Conservation (phyloP, 2,797 vertebrate genomes). For the Tapera naevia region DNA sequence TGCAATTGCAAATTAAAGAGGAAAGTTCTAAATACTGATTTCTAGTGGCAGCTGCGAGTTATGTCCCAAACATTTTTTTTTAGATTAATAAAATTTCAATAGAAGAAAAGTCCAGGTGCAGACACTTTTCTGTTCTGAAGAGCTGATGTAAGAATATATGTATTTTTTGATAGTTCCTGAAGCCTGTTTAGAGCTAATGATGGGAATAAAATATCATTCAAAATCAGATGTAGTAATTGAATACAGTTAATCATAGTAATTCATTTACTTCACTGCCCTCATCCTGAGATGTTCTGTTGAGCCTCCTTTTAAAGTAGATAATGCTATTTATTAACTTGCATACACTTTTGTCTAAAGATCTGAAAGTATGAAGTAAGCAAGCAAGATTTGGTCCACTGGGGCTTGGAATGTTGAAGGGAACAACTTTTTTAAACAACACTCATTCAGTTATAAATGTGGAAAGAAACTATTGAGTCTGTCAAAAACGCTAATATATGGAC, state of each 20-base stretch:
- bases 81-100: neutral
- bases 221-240: slow-evolving; percentile 3
- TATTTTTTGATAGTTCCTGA: neutral
- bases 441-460: neutral
- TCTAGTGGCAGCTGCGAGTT: neutral
- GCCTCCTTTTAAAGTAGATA: neutral
- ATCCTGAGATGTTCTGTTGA: neutral
- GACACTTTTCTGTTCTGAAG: neutral
- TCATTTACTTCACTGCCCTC: neutral
- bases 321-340: neutral
- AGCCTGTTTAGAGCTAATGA: neutral
- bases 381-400: neutral
- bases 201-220: neutral
- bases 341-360: neutral
- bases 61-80: neutral
- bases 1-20: neutral
- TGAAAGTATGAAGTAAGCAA: neutral
- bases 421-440: neutral
- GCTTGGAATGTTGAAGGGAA: neutral
- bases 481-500: neutral
- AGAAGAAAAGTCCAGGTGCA: neutral
- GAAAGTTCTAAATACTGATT: neutral
- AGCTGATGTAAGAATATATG: neutral
- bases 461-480: neutral
- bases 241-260: neutral